phyloP scores from a whole-genome alignment of 2,113 vertebrate genomes.

The Halichoerus grypus region DNA sequence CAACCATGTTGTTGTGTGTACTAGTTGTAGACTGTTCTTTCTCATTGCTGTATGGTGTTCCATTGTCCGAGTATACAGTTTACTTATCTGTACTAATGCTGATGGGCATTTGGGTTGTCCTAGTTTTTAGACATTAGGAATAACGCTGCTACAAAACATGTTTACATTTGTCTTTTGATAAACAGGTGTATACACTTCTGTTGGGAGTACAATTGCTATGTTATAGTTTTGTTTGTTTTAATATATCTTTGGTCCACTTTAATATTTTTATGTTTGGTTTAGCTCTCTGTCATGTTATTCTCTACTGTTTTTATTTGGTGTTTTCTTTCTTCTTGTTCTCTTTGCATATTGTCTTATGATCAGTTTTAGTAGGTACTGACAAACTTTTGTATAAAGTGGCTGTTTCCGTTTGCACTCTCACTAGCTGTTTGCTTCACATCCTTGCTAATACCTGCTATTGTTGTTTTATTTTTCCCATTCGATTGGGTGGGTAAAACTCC shows the following conservation, averaged over 20 bases:
- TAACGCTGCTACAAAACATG: background rate
- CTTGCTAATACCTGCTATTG: background rate
- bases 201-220: background rate
- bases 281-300: background rate
- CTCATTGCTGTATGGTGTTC: background rate
- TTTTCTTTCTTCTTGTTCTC: background rate
- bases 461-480: background rate
- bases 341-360: background rate
- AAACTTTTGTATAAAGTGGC: background rate
- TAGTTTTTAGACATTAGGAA: background rate
- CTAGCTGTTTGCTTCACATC: background rate
- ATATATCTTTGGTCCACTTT: background rate
- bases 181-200: background rate
- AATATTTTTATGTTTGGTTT: background rate
- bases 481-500: background rate
- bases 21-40: background rate
- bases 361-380: background rate
- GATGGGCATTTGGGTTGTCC: background rate
- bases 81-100: background rate
- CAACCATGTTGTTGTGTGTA: background rate
- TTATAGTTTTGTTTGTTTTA: background rate
- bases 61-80: background rate
- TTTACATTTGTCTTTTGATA: background rate
- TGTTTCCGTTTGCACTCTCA: background rate
- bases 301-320: background rate